Conservation (phyloP, 2,797 vertebrate species). For the Protonibea diacanthus region DNA sequence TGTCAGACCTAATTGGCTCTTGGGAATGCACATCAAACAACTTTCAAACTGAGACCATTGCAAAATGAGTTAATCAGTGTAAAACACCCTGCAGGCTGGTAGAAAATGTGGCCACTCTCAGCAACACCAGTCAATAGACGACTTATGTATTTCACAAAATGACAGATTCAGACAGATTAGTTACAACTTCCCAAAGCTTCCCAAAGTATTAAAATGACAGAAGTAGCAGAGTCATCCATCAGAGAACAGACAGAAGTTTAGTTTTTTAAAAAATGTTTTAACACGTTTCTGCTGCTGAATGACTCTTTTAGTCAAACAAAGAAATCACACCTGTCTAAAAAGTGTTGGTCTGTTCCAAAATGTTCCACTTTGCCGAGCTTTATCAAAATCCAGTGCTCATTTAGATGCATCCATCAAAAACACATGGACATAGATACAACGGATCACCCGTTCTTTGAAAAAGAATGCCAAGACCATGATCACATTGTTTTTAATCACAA, state of each 20-base stretch:
- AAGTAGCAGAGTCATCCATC: neutral
- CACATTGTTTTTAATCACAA: too few species aligned
- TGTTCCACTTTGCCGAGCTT: neutral
- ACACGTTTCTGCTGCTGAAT: neutral
- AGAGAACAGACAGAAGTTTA: slow-evolving; percentile 4
- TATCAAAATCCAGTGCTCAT: neutral
- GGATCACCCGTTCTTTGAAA: neutral
- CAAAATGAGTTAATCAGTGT: neutral
- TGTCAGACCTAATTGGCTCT: too few species aligned
- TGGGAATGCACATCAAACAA: too few species aligned
- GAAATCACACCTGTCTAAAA: neutral
- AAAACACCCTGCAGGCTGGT: neutral
- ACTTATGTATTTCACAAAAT: neutral
- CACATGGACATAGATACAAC: neutral
- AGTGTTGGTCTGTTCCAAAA: neutral
- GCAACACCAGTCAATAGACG: neutral
- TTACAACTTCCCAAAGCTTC: slow-evolving; percentile 2
- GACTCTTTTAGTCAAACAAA: neutral
- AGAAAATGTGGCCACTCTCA: neutral
- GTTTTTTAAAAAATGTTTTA: neutral
- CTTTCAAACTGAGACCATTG: neutral
- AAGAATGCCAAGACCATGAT: too few species aligned
- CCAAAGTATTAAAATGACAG: slow-evolving; percentile 31
- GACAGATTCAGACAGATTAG: slow-evolving; percentile 19
- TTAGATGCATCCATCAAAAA: neutral